A percentile compares a stretch with the other conserved stretches of the same genome.
These are phyloP conservation scores for Melanotaenia nigrans DNA, from an alignment of 2,797 vertebrate species.

Conservation along the genomic window DNA sequence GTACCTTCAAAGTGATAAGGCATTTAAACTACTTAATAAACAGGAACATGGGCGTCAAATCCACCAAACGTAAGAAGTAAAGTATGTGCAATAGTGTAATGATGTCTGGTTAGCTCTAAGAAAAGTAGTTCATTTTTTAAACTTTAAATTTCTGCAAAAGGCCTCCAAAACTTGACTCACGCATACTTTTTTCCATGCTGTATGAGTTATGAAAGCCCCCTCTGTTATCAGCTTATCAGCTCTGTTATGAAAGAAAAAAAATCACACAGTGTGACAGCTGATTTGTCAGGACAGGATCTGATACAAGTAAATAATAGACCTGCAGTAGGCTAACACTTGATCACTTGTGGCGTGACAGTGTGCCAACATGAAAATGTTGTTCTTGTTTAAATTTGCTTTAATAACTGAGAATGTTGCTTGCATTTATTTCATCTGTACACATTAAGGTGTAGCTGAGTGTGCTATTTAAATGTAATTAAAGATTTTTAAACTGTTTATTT, in stretches of 20 bases:
- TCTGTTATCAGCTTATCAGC: conserved; percentile 65
- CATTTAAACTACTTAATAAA: neutral
- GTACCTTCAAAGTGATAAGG: conserved; percentile 7
- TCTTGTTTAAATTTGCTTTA: neutral
- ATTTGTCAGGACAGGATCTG: conserved; percentile 73
- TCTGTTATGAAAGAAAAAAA: conserved; percentile 59
- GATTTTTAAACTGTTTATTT: neutral
- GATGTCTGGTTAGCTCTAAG: neutral
- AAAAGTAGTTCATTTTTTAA: conserved; percentile 22
- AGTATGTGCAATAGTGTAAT: neutral
- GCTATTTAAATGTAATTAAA: neutral
- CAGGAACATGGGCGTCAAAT: conserved; percentile 3
- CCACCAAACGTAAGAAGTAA: neutral
- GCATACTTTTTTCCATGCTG: conserved; percentile 48
- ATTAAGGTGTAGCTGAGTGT: conserved; percentile 7
- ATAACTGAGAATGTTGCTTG: conserved; percentile 4
- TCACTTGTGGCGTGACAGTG: conserved; percentile 50
- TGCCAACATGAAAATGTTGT: conserved; percentile 14
- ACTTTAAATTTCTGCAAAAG: conserved; percentile 54
- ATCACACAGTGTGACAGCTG: conserved; percentile 67
- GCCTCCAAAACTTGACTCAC: conserved; percentile 46
- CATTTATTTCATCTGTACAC: neutral
- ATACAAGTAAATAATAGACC: conserved; percentile 71
- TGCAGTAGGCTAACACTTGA: conserved; percentile 52
- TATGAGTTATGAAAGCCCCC: conserved; percentile 63